Conservation (phyloP, 2,113 vertebrate genomes). For the Xiphophorus couchianus region DNA sequence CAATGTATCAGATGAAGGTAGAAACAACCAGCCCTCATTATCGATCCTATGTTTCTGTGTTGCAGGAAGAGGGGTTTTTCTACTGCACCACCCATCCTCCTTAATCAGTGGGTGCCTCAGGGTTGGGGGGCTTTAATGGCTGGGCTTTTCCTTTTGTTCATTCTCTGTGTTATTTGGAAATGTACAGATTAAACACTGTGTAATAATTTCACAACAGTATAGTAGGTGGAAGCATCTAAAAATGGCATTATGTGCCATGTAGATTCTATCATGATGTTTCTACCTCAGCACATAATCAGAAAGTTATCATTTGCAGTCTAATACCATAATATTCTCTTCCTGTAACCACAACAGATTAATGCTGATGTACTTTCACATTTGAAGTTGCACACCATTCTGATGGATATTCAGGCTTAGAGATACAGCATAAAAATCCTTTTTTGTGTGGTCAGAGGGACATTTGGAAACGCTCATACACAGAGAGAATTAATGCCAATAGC, state of each 20-base stretch:
- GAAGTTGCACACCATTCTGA: slow-evolving; percentile 1
- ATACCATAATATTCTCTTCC: background rate
- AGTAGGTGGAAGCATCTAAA: background rate
- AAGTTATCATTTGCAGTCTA: background rate
- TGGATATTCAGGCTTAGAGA: slow-evolving; percentile 11
- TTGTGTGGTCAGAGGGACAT: slow-evolving; percentile 5
- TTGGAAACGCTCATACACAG: slow-evolving; percentile 1
- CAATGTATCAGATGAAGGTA: slow-evolving; percentile 24
- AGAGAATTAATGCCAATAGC: slow-evolving; percentile 24
- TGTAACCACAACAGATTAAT: background rate
- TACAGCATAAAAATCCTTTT: background rate
- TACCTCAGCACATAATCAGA: background rate
- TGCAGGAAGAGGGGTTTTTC: slow-evolving; percentile 12
- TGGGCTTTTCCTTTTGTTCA: slow-evolving; percentile 1
- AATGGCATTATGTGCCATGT: background rate
- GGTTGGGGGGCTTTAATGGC: background rate
- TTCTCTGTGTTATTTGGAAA: background rate
- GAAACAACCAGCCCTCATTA: slow-evolving; percentile 15
- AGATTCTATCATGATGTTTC: background rate
- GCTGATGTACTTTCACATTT: background rate
- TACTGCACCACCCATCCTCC: background rate
- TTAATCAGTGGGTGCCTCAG: slow-evolving; percentile 2
- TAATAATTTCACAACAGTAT: background rate
- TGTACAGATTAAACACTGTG: background rate
- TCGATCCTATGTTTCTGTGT: slow-evolving; percentile 10